These are phyloP conservation scores for Plotosus lineatus DNA, from an alignment of 2,113 vertebrate species.

Conservation along the genomic window DNA sequence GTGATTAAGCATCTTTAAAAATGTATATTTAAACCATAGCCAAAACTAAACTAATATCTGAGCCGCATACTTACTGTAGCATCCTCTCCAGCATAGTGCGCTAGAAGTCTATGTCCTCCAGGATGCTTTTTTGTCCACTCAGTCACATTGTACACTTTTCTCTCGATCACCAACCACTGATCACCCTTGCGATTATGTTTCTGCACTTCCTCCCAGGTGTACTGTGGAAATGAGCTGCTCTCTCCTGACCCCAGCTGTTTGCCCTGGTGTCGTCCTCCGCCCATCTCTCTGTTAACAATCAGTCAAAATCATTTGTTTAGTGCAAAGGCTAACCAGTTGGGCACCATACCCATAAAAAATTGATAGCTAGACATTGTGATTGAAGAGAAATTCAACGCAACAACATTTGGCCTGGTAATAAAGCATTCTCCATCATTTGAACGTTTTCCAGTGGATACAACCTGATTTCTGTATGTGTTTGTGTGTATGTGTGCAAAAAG, in stretches of 20 bases:
- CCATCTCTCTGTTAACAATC: constrained; percentile 53
- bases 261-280: constrained; percentile 54
- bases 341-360: not conserved
- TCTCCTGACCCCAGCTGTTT: constrained; percentile 45
- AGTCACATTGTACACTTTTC: constrained; percentile 91
- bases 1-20: too few relatives aligned
- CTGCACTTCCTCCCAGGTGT: constrained; percentile 92
- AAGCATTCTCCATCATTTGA: not conserved
- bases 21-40: not conserved
- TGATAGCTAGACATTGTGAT: not conserved
- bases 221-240: constrained; percentile 47
- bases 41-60: not conserved
- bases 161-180: constrained; percentile 90
- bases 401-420: not conserved
- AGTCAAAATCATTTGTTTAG: not conserved
- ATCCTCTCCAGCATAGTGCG: constrained; percentile 89
- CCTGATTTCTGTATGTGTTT: too few relatives aligned
- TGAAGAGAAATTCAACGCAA: not conserved
- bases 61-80: constrained; percentile 78
- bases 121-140: constrained; percentile 86
- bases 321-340: not conserved
- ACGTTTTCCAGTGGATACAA: too few relatives aligned
- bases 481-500: too few relatives aligned
- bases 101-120: constrained; percentile 82
- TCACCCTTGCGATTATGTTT: constrained; percentile 80